Evolutionary conservation across 2,113 vertebrate genomes (phyloP).

Genomic region (Todiramphus chloris): DNA sequence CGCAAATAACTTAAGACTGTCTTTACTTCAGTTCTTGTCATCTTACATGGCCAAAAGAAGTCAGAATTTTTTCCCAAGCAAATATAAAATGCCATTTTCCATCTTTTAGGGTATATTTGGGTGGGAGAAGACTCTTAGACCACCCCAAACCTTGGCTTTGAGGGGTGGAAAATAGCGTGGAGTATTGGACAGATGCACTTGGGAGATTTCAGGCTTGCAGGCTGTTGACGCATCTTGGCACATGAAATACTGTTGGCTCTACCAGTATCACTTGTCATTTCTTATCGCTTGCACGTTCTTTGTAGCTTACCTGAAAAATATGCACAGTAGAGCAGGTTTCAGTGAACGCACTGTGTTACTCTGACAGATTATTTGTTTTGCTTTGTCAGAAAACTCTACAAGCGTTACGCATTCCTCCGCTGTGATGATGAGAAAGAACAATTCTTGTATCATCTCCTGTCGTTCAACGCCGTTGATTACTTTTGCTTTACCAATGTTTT

Average conservation of each 20-base stretch:
- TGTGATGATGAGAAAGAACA: slow-evolving; percentile 99
- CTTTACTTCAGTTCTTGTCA: neutral
- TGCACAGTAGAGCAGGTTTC: neutral
- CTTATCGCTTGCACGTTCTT: neutral
- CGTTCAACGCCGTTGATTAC: slow-evolving; percentile 98
- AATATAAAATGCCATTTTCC: neutral
- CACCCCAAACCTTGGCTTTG: neutral
- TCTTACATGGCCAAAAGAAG: neutral
- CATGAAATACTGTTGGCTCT: neutral
- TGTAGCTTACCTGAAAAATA: neutral
- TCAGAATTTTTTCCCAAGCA: neutral
- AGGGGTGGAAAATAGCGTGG: neutral
- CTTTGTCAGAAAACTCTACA: slow-evolving; percentile 91
- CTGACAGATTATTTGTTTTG: slow-evolving; percentile 53
- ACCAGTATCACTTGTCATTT: neutral
- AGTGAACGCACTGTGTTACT: neutral
- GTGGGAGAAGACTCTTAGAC: neutral
- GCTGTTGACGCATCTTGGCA: neutral
- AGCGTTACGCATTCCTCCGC: slow-evolving; percentile 96
- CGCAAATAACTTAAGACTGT: rapidly evolving
- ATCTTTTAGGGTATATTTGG: neutral
- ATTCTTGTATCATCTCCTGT: slow-evolving; percentile 97
- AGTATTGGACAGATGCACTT: neutral
- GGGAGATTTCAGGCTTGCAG: neutral
- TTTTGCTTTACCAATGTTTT: slow-evolving; percentile 99